These are phyloP conservation scores for Sturnira hondurensis DNA, from an alignment of 2,113 vertebrate genomes.

Conservation along the genomic window DNA sequence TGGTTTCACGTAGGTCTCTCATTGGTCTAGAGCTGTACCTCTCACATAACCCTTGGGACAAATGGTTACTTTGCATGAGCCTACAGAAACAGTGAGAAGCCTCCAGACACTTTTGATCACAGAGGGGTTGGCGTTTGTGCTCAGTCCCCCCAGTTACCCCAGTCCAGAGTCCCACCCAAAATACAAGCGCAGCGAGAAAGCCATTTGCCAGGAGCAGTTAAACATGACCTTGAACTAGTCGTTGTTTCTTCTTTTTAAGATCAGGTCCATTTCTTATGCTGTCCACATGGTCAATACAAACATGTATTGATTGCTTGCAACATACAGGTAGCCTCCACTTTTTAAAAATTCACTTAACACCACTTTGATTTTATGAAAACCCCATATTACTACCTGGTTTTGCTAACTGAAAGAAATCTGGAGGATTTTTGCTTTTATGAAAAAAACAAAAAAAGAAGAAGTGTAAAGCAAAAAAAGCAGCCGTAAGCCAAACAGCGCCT, in stretches of 20 bases:
- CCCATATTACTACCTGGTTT: not conserved
- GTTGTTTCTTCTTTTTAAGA: not conserved
- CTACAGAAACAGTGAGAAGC: not conserved
- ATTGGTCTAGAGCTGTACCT: not conserved
- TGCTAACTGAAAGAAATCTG: not conserved
- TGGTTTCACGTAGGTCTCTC: not conserved
- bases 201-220: not conserved
- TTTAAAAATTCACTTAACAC: not conserved
- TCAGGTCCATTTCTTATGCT: not conserved
- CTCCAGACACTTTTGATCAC: no score
- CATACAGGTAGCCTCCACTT: not conserved
- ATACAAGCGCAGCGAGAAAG: fast-evolving
- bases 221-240: fast-evolving
- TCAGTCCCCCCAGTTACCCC: not conserved
- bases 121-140: not conserved
- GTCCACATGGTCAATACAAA: not conserved
- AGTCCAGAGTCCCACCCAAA: not conserved
- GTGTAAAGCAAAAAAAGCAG: not conserved
- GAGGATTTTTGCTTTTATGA: not conserved
- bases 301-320: fast-evolving
- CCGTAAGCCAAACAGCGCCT: not conserved
- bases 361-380: no score
- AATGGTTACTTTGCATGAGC: not conserved
- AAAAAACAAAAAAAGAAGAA: no score
- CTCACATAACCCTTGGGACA: not conserved